Conservation (phyloP, 2,797 vertebrate species). For the Siniperca scherzeri region DNA sequence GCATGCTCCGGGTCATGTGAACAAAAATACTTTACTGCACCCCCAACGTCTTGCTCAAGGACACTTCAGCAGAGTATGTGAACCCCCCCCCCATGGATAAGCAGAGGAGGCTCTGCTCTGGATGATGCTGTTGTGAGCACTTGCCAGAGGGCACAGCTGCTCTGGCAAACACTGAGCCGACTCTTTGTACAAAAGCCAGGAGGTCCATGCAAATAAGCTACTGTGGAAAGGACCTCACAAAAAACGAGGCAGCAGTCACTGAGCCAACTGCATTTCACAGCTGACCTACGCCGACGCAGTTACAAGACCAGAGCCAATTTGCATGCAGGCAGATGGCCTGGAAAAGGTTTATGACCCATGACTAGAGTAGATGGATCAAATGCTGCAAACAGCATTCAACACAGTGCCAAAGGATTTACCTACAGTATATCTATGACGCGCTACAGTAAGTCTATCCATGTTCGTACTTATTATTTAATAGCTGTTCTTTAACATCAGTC, state of each 20-base stretch:
- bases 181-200: conserved; percentile 70
- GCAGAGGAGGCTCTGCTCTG: conserved; percentile 53
- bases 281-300: conserved; percentile 68
- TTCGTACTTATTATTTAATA: neutral
- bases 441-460: neutral
- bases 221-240: conserved; percentile 45
- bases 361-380: conserved; percentile 40
- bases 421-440: neutral
- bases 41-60: conserved; percentile 30
- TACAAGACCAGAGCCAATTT: conserved; percentile 48
- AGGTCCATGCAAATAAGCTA: conserved; percentile 70
- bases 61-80: conserved; percentile 36
- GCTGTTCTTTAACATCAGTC: neutral
- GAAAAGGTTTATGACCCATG: conserved; percentile 55
- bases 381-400: conserved; percentile 18
- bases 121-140: conserved; percentile 44
- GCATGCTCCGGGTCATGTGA: conserved; percentile 42
- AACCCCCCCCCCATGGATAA: conserved; percentile 25
- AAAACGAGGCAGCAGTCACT: conserved; percentile 47
- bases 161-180: conserved; percentile 70
- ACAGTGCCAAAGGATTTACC: conserved; percentile 25
- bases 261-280: conserved; percentile 70
- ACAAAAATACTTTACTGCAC: conserved; percentile 38
- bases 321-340: conserved; percentile 48
- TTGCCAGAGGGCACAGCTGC: conserved; percentile 74